Evolutionary conservation across 2,797 vertebrate species (phyloP).

Genomic region (Petrocephalus schoutedeni): DNA sequence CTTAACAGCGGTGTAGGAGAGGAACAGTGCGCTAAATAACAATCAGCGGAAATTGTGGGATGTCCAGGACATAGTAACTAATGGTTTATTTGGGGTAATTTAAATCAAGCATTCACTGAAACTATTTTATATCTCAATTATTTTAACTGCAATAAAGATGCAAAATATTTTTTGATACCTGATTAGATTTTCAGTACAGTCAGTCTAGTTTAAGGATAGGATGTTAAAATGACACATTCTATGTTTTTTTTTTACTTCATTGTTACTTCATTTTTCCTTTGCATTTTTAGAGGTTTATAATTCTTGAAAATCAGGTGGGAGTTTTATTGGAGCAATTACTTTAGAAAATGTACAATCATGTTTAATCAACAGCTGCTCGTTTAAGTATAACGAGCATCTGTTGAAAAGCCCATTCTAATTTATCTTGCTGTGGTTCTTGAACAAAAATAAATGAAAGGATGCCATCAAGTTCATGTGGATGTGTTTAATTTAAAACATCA

Average conservation of each 20-base stretch:
- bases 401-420: neutral
- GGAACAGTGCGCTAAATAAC: neutral
- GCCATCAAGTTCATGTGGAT: neutral
- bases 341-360: conserved; percentile 17
- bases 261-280: neutral
- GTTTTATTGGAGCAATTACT: neutral
- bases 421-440: neutral
- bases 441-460: neutral
- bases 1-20: neutral
- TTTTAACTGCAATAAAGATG: neutral
- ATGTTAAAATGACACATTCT: neutral
- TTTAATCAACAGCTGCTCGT: conserved; percentile 2
- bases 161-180: neutral
- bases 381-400: conserved; percentile 2
- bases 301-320: neutral
- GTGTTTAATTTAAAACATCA: neutral
- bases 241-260: neutral
- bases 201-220: neutral
- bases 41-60: neutral
- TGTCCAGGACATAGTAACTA: neutral
- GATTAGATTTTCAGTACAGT: neutral
- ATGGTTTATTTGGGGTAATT: neutral
- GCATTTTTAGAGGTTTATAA: neutral
- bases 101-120: neutral
- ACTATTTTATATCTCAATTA: neutral